Conservation (phyloP, 2,888 invertebrate genomes). For the Ophonus ardosiacus region DNA sequence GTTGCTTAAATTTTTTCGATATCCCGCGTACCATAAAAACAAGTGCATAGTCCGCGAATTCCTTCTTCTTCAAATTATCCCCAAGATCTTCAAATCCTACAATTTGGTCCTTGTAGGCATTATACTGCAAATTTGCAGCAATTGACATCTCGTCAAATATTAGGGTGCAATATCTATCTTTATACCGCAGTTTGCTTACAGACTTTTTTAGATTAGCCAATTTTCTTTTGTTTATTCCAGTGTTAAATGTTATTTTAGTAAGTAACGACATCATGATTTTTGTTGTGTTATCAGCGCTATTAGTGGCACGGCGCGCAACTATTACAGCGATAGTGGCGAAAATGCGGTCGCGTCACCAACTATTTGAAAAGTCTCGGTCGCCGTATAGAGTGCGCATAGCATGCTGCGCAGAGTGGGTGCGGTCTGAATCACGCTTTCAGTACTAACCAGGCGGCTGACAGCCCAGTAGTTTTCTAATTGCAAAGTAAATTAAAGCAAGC, state of each 20-base stretch:
- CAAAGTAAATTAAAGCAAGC: too few species aligned
- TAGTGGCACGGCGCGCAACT: too few species aligned
- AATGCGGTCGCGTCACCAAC: too few species aligned
- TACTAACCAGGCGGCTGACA: too few species aligned
- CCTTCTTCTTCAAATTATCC: constrained; percentile 28
- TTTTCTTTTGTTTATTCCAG: constrained; percentile 29
- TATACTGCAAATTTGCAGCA: constrained; percentile 15
- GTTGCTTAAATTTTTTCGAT: constrained; percentile 34
- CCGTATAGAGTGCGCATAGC: too few species aligned
- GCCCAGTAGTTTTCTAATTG: too few species aligned
- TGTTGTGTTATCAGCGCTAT: too few species aligned
- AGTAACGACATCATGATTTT: constrained; percentile 27
- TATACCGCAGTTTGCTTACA: too few species aligned
- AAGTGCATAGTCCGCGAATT: constrained; percentile 64
- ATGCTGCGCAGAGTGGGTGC: too few species aligned
- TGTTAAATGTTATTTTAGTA: neutral
- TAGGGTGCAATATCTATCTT: constrained; percentile 64
- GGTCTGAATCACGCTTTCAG: too few species aligned
- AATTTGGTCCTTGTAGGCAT: constrained; percentile 55
- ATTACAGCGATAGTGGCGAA: too few species aligned
- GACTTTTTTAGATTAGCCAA: constrained; percentile 7
- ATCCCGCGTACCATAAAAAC: constrained; percentile 32
- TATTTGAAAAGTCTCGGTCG: too few species aligned
- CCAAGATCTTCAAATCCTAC: constrained; percentile 67
- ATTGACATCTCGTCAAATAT: constrained; percentile 65